These are phyloP conservation scores for Oophaga sylvatica DNA, from an alignment of 2,797 vertebrate species.

Conservation along the genomic window DNA sequence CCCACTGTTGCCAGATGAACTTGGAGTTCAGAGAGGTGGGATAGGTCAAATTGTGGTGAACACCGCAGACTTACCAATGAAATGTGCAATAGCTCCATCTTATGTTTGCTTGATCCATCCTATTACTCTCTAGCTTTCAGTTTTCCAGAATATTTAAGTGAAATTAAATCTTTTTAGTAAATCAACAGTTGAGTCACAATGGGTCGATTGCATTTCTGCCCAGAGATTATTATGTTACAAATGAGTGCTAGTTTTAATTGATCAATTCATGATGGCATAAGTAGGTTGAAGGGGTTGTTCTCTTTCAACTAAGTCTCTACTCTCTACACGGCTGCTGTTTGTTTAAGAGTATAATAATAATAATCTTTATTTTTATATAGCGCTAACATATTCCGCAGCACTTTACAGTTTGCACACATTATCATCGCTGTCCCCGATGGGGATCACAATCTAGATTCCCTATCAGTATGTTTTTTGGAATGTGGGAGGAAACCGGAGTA, in stretches of 20 bases:
- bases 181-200: neutral
- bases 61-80: neutral
- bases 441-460: too few relatives aligned
- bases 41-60: conserved; percentile 30
- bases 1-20: conserved; percentile 36
- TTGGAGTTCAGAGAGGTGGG: conserved; percentile 16
- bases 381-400: too few relatives aligned
- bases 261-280: neutral
- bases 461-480: too few relatives aligned
- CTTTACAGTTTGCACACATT: too few relatives aligned
- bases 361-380: too few relatives aligned
- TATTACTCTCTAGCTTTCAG: conserved; percentile 3
- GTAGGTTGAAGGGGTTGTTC: neutral
- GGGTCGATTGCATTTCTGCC: neutral
- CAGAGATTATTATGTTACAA: neutral
- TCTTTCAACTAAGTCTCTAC: too few relatives aligned
- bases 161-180: conserved; percentile 2
- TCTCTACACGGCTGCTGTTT: too few relatives aligned
- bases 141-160: conserved; percentile 9
- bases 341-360: too few relatives aligned
- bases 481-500: too few relatives aligned
- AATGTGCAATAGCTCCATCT: neutral
- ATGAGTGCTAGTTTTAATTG: neutral
- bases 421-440: too few relatives aligned
- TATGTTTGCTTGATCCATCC: neutral